Base-by-base conservation (phyloP, 2,113 vertebrate genomes). In the Brachyistius frenatus region DNA sequence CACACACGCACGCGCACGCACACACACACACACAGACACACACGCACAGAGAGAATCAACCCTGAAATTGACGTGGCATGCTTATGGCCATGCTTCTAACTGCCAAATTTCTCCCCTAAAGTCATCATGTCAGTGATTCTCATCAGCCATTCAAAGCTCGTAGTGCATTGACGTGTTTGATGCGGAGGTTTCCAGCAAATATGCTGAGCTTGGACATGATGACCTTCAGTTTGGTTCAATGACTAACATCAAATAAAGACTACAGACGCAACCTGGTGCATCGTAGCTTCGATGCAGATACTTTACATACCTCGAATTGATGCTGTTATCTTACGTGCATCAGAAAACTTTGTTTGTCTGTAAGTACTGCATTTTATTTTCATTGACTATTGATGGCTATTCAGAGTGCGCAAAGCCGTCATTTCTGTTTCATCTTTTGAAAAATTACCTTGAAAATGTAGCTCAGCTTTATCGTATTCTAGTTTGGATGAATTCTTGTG, bases 151-250 rank as follows among this genome's bases (percentile, higher is more conserved):
- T 33, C 47, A 16, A 53, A 46, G 39, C 44, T 44, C 7, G 10
- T 11, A 46, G 47, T 1, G 0, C 36, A 52, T n/a, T 44, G 39
- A 64, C 1, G 15, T 73, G 50, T 83, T 70, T 61, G 66, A 63
- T 76, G 62, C 66, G 15, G 1, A 47, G 31, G 58, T 58, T 68
- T 76, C n/a, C 3, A 41, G 65, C n/a, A 66, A 66, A 71, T 49
- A 39, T 63, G 72, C 71, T 66, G 68, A 78, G 61, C 49, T 46
- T 33, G 11, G 60, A 66, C 50, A 10, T 23, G 31, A 5, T 58
- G 60, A 81, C 74, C 66, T 78, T 83, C 78, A 62, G 23, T 56
- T 16, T 55, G 30, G 41, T 56, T 74, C 55, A 72, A 0, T 61
- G 30, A 57, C 41, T 58, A 44, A 13, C 63, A 53, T 60, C 39